phyloP scores from a whole-genome alignment of 2,797 vertebrate species.

The Brachymystax lenok region DNA sequence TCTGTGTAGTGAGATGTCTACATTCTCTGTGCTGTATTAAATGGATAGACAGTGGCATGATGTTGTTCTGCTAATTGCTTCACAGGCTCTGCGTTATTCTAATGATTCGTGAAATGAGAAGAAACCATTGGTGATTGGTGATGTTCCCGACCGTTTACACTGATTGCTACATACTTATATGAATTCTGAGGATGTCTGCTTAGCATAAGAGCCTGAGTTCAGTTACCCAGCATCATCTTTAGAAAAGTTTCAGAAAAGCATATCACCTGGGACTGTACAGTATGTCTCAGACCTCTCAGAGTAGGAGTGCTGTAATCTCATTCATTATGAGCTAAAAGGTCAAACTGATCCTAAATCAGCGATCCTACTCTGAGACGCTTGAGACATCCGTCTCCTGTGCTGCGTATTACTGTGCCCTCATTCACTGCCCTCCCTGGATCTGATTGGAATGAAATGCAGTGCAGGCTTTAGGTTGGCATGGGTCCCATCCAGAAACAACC shows the following conservation, averaged over 20 bases:
- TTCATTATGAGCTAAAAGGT: background rate
- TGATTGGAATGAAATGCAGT: background rate
- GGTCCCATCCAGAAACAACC: background rate
- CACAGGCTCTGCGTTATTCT: background rate
- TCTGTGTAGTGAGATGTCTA: background rate
- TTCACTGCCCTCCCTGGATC: background rate
- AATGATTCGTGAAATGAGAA: constrained; percentile 1
- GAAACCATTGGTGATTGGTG: constrained; percentile 1
- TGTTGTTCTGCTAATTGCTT: constrained; percentile 4
- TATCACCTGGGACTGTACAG: background rate
- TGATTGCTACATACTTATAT: background rate
- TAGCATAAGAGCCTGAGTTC: background rate
- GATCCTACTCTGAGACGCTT: background rate
- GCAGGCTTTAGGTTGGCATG: background rate
- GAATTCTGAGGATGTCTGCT: background rate
- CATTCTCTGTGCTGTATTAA: background rate
- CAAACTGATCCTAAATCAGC: background rate
- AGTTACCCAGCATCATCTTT: background rate
- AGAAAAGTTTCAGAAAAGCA: background rate
- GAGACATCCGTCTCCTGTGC: background rate
- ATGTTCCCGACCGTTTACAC: background rate
- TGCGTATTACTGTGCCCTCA: background rate
- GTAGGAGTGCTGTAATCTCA: background rate
- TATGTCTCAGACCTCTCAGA: background rate
- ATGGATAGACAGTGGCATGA: background rate